Evolutionary conservation across 1,140 invertebrate species (phyloP), one percentile per base, ranked within the genome.

Genomic region (Saccostrea echinata): DNA sequence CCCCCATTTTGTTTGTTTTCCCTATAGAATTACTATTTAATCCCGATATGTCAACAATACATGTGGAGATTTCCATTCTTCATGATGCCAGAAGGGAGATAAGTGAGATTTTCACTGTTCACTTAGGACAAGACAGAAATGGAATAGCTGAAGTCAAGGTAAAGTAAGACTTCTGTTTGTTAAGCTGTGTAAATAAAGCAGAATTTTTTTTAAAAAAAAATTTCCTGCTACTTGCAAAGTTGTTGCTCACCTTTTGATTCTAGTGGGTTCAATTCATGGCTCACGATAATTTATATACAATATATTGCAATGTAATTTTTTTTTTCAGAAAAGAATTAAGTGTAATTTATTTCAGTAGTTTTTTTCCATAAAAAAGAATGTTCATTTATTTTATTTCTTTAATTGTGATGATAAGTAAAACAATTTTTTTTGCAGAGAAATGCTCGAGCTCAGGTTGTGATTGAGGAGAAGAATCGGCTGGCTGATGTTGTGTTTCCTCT

Each of bases 401-500:
- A 43, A 43, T 43, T 43, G 4, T 43, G 43, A 43, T 43, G 4
- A 43, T 43, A 43, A 43, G 4, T 43, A 43, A 43, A 43, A 43
- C 43, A 43, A 8, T 43, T 43, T 43, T 43, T 84, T 86, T 81
- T 85, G 21, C 88, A 87, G 53, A 86, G 94, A 91, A 93, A 94
- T 76, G 88, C 88, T 21, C 93, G 93, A 85, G 94, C 93, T 3
- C 94, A 93, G 53, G 90, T 95, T 0, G 94, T 92, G 88, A 95
- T 95, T 81, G 93, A 94, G 89, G 94, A 95, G 87, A 91, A 92
- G 57, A 92, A 91, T 24, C 92, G 93, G 43, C 87, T 95, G n/a
- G 93, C 93, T 55, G 93, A 95, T 86, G 93, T 95, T 1, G 93
- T 93, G 12, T 95, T 95, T 84, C 95, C 95, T 0, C 88, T 91